Evolutionary conservation across 2,888 invertebrate genomes (phyloP), one percentile per base, ranked within the genome.

Genomic region (Bibio marci): DNA sequence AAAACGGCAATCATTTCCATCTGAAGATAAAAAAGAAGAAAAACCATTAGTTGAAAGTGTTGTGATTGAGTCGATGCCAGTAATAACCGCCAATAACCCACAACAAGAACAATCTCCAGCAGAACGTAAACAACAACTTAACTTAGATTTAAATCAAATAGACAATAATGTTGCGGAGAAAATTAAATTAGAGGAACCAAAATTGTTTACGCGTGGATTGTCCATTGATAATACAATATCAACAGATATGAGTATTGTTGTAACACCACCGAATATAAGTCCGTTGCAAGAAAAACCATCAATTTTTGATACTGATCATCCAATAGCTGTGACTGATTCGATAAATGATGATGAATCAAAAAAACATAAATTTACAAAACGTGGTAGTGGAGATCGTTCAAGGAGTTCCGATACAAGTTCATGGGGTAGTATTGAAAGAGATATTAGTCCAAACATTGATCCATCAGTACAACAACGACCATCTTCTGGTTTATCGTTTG

Each of bases 391-490:
- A 22, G 81, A 81, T 53, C 74, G 80, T 43, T 82, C 82, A 2
- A 67, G 75, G 47, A 82, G 82, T 49, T 82, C 81, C 3, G 82
- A 83, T 51, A 78, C 78, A 0, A 75, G 73, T 26, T 82, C 82
- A 1, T 82, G 80, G 79, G 81, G 81, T 1, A 79, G 78, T 49
- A 74, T 77, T n/a, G 79, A 79, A 53, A 77, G 76, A 55, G 76
- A 76, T 52, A 62, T 65, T 1, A 77, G 76, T 50, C 75, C 77
- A 10, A 67, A 66, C 39, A 22, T 22, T 22, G 22, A 22, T 6
- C 22, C 4, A 22, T 6, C 8, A 6, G 5, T 6, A 22, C 22
- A 22, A 22, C 17, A 19, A 19, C 22, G 19, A n/a, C 19, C 34
- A 17, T 34, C 19, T 8, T 15, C 11, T 13, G 4, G 22, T 34